Conservation (phyloP, 2,797 vertebrate genomes). For the Pipistrellus pygmaeus region DNA sequence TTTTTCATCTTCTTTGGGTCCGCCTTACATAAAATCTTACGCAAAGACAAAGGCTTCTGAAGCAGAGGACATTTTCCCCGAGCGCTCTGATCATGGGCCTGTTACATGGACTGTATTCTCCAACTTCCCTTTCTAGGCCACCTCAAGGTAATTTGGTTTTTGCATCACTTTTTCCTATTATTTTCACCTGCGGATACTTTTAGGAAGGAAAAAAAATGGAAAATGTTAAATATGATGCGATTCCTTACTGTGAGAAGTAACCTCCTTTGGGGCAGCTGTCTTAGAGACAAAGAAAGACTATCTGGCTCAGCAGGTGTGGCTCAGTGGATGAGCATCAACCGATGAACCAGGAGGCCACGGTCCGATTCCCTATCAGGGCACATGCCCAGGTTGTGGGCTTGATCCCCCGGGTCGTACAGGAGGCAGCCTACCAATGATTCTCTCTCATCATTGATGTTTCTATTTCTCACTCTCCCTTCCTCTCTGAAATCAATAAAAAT, state of each 20-base stretch:
- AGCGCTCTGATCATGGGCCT: not conserved
- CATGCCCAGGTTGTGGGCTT: no score
- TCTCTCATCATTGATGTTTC: no score
- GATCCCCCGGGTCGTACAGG: no score
- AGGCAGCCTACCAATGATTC: no score
- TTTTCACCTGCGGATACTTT: conserved; percentile 59
- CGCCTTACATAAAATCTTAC: not conserved
- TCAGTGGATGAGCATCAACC: no score
- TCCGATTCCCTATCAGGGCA: rapidly evolving
- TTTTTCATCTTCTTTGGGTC: conserved; percentile 30
- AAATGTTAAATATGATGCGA: not conserved
- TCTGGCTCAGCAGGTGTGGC: not conserved
- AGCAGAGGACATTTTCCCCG: not conserved
- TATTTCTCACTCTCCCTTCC: no score
- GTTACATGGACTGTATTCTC: not conserved
- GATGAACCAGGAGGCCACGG: no score
- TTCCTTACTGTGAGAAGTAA: not conserved
- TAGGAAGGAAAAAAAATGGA: conserved; percentile 60
- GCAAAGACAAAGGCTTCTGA: not conserved
- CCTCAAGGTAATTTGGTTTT: conserved; percentile 10
- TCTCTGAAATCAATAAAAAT: not conserved
- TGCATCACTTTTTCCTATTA: conserved; percentile 1
- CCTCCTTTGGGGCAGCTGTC: not conserved
- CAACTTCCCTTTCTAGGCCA: conserved; percentile 10
- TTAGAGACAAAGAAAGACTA: not conserved